Conservation (phyloP, 2,888 invertebrate species). For the Rapana venosa region DNA sequence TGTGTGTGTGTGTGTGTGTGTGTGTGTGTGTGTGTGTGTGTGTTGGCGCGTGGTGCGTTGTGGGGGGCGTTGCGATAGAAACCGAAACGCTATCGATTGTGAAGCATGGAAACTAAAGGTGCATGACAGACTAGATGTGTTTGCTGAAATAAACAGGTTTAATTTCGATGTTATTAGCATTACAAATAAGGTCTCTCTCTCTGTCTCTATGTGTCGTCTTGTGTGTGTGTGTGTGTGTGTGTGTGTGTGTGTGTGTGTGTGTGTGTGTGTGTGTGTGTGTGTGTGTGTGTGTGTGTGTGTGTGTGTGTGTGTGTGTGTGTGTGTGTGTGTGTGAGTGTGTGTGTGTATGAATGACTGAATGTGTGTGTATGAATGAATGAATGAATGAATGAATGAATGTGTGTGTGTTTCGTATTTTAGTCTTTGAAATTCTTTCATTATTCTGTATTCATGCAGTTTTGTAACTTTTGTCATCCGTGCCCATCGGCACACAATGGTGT, state of each 20-base stretch:
- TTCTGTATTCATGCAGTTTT: too few species aligned
- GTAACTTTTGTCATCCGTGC: too few species aligned
- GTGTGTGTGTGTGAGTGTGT: constrained; percentile 15
- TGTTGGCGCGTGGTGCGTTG: background rate
- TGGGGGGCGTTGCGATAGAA: background rate
- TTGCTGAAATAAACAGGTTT: too few species aligned
- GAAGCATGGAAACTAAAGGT: background rate
- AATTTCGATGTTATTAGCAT: too few species aligned
- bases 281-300: background rate
- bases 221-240: background rate
- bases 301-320: constrained; percentile 12
- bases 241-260: background rate
- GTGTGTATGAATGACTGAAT: background rate
- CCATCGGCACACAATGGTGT: too few species aligned
- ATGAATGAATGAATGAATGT: background rate
- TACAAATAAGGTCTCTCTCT: too few species aligned
- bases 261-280: constrained; percentile 3
- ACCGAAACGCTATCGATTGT: background rate
- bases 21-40: background rate
- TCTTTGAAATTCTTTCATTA: background rate
- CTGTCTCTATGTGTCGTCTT: background rate
- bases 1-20: background rate
- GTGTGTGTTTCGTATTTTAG: background rate
- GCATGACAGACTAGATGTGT: too few species aligned
- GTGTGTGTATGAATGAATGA: background rate